These are phyloP conservation scores for Trissolcus japonicus DNA, from an alignment of 2,888 invertebrate genomes.

Conservation along the genomic window DNA sequence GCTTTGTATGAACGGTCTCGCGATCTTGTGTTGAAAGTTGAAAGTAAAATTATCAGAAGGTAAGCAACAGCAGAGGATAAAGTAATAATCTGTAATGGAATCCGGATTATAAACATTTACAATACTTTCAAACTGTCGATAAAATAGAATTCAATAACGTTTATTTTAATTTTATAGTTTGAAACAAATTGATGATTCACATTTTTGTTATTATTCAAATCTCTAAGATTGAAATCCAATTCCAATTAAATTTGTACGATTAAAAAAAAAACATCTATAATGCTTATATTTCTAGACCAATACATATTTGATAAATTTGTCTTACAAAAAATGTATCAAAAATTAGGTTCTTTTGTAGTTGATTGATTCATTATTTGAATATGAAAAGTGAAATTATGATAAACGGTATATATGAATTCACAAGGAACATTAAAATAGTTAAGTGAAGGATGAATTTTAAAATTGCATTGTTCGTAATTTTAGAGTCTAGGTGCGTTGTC, in stretches of 20 bases:
- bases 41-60: neutral
- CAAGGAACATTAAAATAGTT: neutral
- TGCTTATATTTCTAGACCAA: neutral
- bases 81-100: neutral
- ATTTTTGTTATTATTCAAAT: too few relatives aligned
- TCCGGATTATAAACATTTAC: neutral
- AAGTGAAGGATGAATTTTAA: too few relatives aligned
- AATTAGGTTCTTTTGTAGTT: neutral
- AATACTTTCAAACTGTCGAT: too few relatives aligned
- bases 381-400: neutral
- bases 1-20: neutral
- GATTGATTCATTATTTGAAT: neutral
- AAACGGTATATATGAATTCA: neutral
- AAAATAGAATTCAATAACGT: too few relatives aligned
- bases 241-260: too few relatives aligned
- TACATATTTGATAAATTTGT: neutral
- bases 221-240: too few relatives aligned
- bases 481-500: slow-evolving; percentile 62
- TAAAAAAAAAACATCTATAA: too few relatives aligned
- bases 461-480: slow-evolving; percentile 53
- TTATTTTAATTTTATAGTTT: too few relatives aligned
- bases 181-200: too few relatives aligned
- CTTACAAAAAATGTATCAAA: neutral
- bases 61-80: too few relatives aligned
- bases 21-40: slow-evolving; percentile 5